A percentile compares a stretch with the other conserved stretches of the same genome.
These are phyloP conservation scores for Charadrius vociferus DNA, from an alignment of 2,113 vertebrate genomes.

Conservation along the genomic window DNA sequence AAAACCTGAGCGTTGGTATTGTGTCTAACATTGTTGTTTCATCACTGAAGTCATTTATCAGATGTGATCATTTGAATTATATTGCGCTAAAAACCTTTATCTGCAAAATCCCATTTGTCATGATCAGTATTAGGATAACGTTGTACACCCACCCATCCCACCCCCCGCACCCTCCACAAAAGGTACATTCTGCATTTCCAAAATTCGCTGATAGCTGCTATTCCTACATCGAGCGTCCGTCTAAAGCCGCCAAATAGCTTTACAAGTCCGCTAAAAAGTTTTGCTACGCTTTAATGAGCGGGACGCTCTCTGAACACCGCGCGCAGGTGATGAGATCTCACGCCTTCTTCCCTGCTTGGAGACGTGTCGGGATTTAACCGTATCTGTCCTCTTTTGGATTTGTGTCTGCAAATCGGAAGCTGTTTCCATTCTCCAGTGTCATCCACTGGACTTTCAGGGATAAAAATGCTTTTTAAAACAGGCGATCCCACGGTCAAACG, in stretches of 20 bases:
- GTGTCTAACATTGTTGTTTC: not conserved
- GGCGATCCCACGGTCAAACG: constrained; percentile 52
- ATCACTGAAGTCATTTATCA: not conserved
- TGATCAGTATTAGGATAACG: not conserved
- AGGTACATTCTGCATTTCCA: not conserved
- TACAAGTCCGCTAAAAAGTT: not conserved
- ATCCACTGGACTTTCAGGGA: constrained; percentile 28
- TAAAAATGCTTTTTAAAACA: constrained; percentile 61
- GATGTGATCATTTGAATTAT: not conserved
- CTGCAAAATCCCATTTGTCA: not conserved
- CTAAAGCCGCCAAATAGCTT: not conserved
- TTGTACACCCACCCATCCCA: not conserved
- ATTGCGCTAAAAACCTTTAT: not conserved
- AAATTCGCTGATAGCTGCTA: not conserved
- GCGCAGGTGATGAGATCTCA: not conserved
- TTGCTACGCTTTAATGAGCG: not conserved
- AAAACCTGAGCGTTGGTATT: not conserved
- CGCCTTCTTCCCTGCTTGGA: not conserved
- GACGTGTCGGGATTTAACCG: constrained; percentile 17
- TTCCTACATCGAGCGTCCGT: not conserved
- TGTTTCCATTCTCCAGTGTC: constrained; percentile 38
- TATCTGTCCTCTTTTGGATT: constrained; percentile 10
- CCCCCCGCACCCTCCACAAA: not conserved
- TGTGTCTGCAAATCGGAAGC: constrained; percentile 9
- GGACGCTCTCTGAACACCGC: not conserved